phyloP scores from a whole-genome alignment of 2,113 vertebrate species.

The human region GRCh38 chr2:86231501-86232000 shows the following conservation, averaged over 20 bases:
- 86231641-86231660: background rate
- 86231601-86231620: background rate
- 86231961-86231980: background rate
- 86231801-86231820: background rate
- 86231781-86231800: background rate
- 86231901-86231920: background rate
- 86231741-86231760: background rate
- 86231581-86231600: too few relatives aligned
- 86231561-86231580: background rate
- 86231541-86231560: background rate
- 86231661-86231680: background rate
- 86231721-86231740: background rate
- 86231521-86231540: background rate
- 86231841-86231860: background rate
- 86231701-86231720: background rate
- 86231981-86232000: background rate
- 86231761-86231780: background rate
- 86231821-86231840: background rate
- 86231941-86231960: background rate
- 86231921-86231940: background rate
- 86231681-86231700: fast-evolving
- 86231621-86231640: background rate
- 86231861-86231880: background rate
- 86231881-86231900: background rate
- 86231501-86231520: background rate